Conservation (phyloP, 2,113 vertebrate genomes). For the Seriola quinqueradiata region DNA sequence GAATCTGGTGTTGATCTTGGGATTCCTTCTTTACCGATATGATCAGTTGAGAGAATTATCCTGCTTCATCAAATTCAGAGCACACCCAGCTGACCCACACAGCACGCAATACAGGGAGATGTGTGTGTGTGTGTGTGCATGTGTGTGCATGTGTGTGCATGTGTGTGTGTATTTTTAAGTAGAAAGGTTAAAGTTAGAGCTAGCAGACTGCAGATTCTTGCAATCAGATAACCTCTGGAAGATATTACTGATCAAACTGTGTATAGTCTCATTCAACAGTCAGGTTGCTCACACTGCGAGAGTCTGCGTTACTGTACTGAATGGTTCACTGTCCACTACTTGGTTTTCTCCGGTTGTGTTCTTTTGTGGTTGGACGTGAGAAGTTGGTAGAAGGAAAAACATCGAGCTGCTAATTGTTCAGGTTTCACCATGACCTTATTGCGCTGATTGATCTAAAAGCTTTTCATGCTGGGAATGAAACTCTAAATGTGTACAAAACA, state of each 20-base stretch:
- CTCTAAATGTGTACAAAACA: conserved; percentile 6
- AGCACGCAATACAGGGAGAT: conserved; percentile 20
- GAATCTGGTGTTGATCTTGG: conserved; percentile 82
- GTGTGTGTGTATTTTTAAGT: conserved; percentile 10
- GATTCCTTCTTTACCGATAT: conserved; percentile 82
- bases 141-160: neutral
- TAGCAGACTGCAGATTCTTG: conserved; percentile 26
- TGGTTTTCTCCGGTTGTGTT: neutral
- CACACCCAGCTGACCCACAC: conserved; percentile 69
- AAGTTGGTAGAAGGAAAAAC: neutral
- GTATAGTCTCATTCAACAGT: conserved; percentile 16
- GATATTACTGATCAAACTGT: conserved; percentile 40
- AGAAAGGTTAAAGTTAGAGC: conserved; percentile 8
- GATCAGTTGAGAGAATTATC: conserved; percentile 82
- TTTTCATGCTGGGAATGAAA: neutral
- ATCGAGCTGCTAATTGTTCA: conserved; percentile 24
- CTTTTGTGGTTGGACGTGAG: conserved; percentile 12
- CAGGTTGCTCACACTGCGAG: neutral
- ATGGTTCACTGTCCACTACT: neutral
- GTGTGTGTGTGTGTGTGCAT: conserved; percentile 20
- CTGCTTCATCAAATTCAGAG: conserved; percentile 85
- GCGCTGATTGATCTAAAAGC: neutral
- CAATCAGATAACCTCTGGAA: conserved; percentile 41
- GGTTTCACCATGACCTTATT: conserved; percentile 13
- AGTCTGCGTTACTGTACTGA: neutral